phyloP scores from a whole-genome alignment of 2,888 invertebrate species.

The Watsonalla binaria region DNA sequence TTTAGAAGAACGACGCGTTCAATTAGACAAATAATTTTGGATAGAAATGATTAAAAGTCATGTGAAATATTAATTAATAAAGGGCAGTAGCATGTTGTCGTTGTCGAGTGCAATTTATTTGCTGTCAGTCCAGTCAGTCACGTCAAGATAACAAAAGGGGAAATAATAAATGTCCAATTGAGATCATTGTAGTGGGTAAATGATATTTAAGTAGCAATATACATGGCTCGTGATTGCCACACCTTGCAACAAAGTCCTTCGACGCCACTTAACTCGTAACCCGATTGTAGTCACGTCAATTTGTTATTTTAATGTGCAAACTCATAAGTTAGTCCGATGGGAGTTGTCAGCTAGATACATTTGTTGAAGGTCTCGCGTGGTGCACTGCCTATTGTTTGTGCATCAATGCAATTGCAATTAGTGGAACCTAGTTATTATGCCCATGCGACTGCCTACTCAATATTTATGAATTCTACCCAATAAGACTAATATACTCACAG shows the following conservation, averaged over 20 bases:
- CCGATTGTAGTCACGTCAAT: conserved; percentile 56
- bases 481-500: conserved; percentile 18
- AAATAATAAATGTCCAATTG: conserved; percentile 47
- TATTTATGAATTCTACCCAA: conserved; percentile 19
- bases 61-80: conserved; percentile 3
- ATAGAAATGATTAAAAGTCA: neutral
- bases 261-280: conserved; percentile 52
- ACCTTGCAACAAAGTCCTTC: conserved; percentile 60
- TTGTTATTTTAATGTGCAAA: conserved; percentile 62
- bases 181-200: conserved; percentile 34
- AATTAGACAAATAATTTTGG: neutral
- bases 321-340: conserved; percentile 50
- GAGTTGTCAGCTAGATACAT: conserved; percentile 39
- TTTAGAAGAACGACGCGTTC: too few relatives aligned
- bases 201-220: conserved; percentile 19
- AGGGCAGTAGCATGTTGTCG: conserved; percentile 20
- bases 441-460: conserved; percentile 25
- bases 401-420: conserved; percentile 47
- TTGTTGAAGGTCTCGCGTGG: conserved; percentile 51
- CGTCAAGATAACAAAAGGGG: conserved; percentile 44
- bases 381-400: conserved; percentile 43
- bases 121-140: conserved; percentile 33
- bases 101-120: conserved; percentile 31
- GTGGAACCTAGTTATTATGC: conserved; percentile 38
- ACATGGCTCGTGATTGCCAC: conserved; percentile 65